phyloP scores from a whole-genome alignment of 2,797 vertebrate genomes.

The Pangasius djambal region DNA sequence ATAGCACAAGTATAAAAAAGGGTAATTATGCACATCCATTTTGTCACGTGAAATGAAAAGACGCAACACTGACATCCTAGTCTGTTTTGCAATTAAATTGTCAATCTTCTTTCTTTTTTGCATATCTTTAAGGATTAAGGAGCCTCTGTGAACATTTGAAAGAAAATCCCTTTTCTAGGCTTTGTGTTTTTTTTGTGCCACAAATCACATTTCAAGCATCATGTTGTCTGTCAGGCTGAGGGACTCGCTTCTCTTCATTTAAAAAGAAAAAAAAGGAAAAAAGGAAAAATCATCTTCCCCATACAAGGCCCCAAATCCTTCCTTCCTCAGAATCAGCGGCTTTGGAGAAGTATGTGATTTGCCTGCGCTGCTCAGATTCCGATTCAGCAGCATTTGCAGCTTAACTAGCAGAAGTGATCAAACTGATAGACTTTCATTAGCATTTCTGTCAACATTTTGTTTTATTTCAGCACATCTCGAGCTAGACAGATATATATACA shows the following conservation, averaged over 20 bases:
- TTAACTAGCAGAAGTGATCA: not conserved
- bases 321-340: not conserved
- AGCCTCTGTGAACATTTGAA: not conserved
- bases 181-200: not conserved
- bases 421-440: not conserved
- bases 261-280: not conserved
- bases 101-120: not conserved
- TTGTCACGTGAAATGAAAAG: not conserved
- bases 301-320: not conserved
- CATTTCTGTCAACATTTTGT: not conserved
- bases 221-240: not conserved
- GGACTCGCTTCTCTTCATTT: not conserved
- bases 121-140: not conserved
- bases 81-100: not conserved
- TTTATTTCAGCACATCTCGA: not conserved
- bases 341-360: not conserved
- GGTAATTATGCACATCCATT: not conserved
- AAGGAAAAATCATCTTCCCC: not conserved
- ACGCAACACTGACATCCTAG: not conserved
- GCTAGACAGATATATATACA: not conserved
- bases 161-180: not conserved
- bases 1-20: not conserved
- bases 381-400: not conserved
- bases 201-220: conserved; percentile 21
- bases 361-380: not conserved